Base-by-base conservation (phyloP, 2,888 invertebrate genomes). In the Eurytoma californica region DNA sequence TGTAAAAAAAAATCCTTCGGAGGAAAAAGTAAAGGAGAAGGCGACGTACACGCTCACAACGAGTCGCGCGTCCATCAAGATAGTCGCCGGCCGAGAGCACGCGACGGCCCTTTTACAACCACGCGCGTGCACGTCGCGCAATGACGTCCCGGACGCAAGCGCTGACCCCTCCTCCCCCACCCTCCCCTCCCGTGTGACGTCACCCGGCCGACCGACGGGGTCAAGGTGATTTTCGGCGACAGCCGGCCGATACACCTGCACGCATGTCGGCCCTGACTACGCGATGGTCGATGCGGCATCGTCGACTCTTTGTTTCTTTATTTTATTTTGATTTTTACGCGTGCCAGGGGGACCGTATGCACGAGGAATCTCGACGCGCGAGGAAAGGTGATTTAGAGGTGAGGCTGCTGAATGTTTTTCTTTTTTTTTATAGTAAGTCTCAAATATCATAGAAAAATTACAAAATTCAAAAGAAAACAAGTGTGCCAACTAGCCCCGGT, bases 31-130 rank as follows among this genome's bases (percentile, higher is more conserved):
- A 58, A 58, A 58, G 20, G 16, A 61, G 28, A 28, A 16, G 16
- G 28, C n/a, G 16, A 7, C 53, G 28, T 30, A 3, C 61, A 24
- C 28, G 28, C 60, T 60, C 61, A 18, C 39, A n/a, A 4, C 18
- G 28, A 51, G 18, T 39, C 53, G 13, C 14, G 53, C 60, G 66
- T 53, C 72, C 51, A 72, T 77, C 66, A 39, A 51, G 77, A 72
- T 77, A 77, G 72, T 67, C 30, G 24, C 16, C 20, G 3, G 53
- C 14, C 39, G 39, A 39, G 9, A 39, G 9, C 77, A 77, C 67
- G 77, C 72, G 58, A 77, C 5, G 18, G 4, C 5, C 14, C 57
- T 28, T 51, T 58, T 61, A 49, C 55, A 18, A 20, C 55, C 30
- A 16, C 24, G 24, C 24, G 24, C 24, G 24, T 24, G 24, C 24